Evolutionary conservation across 2,113 vertebrate species (phyloP).

Genomic region (Aegypius monachus): DNA sequence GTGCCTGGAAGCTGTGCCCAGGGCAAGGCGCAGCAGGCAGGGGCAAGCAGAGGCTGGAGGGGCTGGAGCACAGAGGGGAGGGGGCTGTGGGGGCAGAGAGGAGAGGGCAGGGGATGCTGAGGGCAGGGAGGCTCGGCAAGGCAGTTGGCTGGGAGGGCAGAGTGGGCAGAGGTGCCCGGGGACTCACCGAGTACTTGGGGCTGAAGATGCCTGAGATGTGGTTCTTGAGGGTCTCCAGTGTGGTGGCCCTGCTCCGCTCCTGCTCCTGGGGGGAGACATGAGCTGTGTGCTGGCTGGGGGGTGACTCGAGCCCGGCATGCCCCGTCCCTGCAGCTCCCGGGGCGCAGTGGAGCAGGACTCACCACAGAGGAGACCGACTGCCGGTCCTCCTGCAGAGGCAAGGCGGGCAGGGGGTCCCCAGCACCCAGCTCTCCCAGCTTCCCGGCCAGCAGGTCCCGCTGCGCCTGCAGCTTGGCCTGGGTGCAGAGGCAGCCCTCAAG

Average conservation of each 20-base stretch:
- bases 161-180: neutral
- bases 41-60: neutral
- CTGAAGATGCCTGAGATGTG: conserved; percentile 87
- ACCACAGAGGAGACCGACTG: conserved; percentile 76
- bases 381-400: conserved; percentile 77
- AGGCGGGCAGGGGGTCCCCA: conserved; percentile 70
- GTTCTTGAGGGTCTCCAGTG: conserved; percentile 80
- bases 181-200: conserved; percentile 81
- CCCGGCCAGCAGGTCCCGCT: conserved; percentile 79
- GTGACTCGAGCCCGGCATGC: rapidly evolving
- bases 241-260: conserved; percentile 59
- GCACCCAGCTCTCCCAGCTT: conserved; percentile 79
- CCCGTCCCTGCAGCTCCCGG: rapidly evolving
- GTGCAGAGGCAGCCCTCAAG: conserved; percentile 79
- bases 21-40: neutral
- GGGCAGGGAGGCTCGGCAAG: neutral
- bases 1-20: neutral
- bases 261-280: conserved; percentile 66
- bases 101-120: neutral
- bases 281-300: neutral
- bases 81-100: neutral
- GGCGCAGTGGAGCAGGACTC: neutral
- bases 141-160: neutral
- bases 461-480: conserved; percentile 83
- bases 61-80: neutral